Conservation (phyloP, 2,797 vertebrate species). For the Picus viridis region DNA sequence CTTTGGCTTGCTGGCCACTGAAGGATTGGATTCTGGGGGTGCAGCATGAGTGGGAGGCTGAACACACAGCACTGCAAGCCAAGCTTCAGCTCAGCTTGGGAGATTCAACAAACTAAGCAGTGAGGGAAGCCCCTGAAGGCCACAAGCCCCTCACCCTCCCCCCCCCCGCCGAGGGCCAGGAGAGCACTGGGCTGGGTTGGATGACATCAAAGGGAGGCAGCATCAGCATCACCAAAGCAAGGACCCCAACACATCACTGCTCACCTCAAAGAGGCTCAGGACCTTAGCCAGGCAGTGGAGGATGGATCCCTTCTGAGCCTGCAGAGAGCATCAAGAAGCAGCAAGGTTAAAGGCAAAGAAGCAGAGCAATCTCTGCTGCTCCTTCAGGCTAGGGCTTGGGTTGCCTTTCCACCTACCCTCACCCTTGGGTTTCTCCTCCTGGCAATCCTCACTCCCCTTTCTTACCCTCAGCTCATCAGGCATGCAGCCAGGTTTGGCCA, state of each 20-base stretch:
- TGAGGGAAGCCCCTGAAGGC: neutral
- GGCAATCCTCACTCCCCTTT: too few relatives aligned
- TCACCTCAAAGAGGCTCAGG: slow-evolving; percentile 93
- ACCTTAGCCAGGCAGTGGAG: slow-evolving; percentile 93
- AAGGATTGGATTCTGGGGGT: neutral
- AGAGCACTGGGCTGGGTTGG: neutral
- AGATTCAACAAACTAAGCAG: neutral
- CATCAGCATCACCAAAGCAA: neutral
- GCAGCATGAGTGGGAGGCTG: neutral
- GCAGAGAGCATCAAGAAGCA: slow-evolving; percentile 26
- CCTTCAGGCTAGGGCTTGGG: neutral
- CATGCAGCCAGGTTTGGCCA: too few relatives aligned
- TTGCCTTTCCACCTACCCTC: neutral
- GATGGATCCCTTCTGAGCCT: slow-evolving; percentile 89
- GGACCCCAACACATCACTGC: slow-evolving; percentile 42
- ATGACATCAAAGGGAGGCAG: neutral
- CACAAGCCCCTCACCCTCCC: neutral
- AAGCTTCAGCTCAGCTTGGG: neutral
- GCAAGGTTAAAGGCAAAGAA: neutral
- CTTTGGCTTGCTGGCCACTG: neutral
- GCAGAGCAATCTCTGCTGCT: neutral
- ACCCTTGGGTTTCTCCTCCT: neutral
- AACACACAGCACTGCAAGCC: neutral
- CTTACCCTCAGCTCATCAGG: too few relatives aligned
- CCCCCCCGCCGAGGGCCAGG: neutral